phyloP scores from a whole-genome alignment of 2,888 invertebrate species.

The Argyresthia albistria region DNA sequence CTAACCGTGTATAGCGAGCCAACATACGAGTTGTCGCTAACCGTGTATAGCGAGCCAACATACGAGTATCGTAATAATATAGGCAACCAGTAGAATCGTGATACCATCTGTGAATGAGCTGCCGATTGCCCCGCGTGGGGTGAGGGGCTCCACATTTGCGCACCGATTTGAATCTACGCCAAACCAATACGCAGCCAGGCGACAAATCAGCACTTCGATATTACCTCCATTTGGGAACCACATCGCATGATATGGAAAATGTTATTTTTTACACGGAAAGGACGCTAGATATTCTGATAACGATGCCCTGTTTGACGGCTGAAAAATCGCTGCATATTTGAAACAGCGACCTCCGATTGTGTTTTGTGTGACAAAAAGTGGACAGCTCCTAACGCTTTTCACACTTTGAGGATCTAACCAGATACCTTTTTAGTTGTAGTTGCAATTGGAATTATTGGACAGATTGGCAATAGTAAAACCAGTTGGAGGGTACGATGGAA shows the following conservation, averaged over 20 bases:
- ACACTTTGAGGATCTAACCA: too few relatives aligned
- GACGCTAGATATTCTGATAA: neutral
- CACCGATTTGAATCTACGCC: conserved; percentile 62
- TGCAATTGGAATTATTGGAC: too few relatives aligned
- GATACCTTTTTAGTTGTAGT: too few relatives aligned
- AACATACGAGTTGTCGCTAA: neutral
- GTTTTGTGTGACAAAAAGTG: too few relatives aligned
- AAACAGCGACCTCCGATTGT: too few relatives aligned
- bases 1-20: neutral
- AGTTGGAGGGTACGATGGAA: too few relatives aligned
- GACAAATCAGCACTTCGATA: conserved; percentile 70
- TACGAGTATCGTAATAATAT: neutral
- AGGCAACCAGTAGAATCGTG: neutral
- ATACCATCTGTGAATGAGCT: conserved; percentile 1
- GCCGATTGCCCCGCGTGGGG: conserved; percentile 1
- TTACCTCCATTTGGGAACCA: conserved; percentile 65
- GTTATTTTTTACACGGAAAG: conserved; percentile 38
- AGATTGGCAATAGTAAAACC: too few relatives aligned
- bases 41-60: neutral
- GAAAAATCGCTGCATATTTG: neutral
- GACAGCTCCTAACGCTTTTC: too few relatives aligned
- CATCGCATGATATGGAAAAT: conserved; percentile 45
- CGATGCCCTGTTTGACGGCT: neutral
- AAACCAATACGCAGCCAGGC: conserved; percentile 63
- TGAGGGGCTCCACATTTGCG: conserved; percentile 16